Evolutionary conservation across 1,140 invertebrate species (phyloP), one percentile per base, ranked within the genome.

Genomic region (Probaryconus sp.): DNA sequence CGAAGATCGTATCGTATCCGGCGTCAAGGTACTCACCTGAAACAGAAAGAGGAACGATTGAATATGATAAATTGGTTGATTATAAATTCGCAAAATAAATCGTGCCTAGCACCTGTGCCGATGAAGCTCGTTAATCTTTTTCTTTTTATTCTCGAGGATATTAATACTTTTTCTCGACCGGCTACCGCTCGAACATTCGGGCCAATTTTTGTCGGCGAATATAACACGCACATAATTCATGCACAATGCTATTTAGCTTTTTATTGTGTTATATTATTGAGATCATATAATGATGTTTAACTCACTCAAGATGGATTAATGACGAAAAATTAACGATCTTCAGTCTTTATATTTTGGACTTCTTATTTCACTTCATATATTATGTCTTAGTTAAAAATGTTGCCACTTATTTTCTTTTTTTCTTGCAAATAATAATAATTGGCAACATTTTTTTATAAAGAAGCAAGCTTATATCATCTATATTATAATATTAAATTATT

Each of bases 21-120:
- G 24, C 16, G 63, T 67, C 61, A 61, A 69, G 63, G 61, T 65
- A 81, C 81, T 82, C 78, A 82, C 79, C 79, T 81, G 77, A 73
- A 81, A 83, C 77, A 81, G 70, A 73, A 77, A 74, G 42, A 78
- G 67, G 68, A 78, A 48, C 31, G 30, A 26, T 68, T 58, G 43
- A 55, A 55, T 61, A 61, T 71, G 73, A 76, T 76, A 63, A 60
- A 70, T 67, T 61, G 45, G 51, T 14, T 73, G 48, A 60, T 67
- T 73, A 65, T 56, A 60, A 73, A 48, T 67, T 60, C 42, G 56
- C 40, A 56, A 63, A 67, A 73, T 63, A 73, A 73, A 67, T 73
- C 47, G 61, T 47, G 13, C 21, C 38, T 21, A 40, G 64, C 65
- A 67, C 65, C 65, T 68, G 61, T 45, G 65, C 48, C 64, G 31